A percentile compares a stretch with the other conserved stretches of the same genome.
These are phyloP conservation scores for Rhipidura dahli DNA, from an alignment of 2,113 vertebrate genomes.

Conservation along the genomic window DNA sequence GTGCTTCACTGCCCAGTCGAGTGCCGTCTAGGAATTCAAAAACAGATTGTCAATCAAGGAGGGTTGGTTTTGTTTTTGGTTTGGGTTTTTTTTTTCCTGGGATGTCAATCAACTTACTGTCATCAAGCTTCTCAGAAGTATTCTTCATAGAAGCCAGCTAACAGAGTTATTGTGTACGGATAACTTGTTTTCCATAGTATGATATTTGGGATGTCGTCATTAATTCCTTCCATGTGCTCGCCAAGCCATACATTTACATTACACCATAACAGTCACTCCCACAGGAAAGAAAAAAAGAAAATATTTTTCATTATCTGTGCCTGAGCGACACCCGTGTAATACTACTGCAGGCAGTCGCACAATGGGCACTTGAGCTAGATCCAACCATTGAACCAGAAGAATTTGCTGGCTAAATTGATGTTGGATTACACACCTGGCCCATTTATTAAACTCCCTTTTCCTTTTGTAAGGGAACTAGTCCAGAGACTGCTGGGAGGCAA, in stretches of 20 bases:
- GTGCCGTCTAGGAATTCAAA: conserved; percentile 71
- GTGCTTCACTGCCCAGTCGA: conserved; percentile 75
- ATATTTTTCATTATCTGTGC: conserved; percentile 51
- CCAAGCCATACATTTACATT: background rate
- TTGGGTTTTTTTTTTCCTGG: background rate
- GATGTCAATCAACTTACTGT: conserved; percentile 59
- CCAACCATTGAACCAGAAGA: conserved; percentile 55
- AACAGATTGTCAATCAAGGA: conserved; percentile 65
- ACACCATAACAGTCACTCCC: background rate
- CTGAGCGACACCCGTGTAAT: conserved; percentile 44
- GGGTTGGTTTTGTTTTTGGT: conserved; percentile 15
- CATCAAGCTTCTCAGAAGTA: conserved; percentile 49
- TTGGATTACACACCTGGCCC: conserved; percentile 30
- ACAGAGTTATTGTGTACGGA: conserved; percentile 3
- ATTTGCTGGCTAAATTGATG: conserved; percentile 44
- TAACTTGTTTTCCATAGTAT: conserved; percentile 27
- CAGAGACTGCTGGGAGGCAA: background rate
- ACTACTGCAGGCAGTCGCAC: conserved; percentile 22
- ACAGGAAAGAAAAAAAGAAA: background rate
- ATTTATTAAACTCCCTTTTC: conserved; percentile 14
- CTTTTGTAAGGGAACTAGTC: conserved; percentile 21
- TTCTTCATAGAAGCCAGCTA: conserved; percentile 9
- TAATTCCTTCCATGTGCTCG: background rate
- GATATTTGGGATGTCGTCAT: background rate
- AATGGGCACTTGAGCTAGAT: conserved; percentile 45